A percentile compares a stretch with the other conserved stretches of the same genome.
Conservation (phyloP, 1,140 invertebrate genomes). For the Drosophila erecta region DNA sequence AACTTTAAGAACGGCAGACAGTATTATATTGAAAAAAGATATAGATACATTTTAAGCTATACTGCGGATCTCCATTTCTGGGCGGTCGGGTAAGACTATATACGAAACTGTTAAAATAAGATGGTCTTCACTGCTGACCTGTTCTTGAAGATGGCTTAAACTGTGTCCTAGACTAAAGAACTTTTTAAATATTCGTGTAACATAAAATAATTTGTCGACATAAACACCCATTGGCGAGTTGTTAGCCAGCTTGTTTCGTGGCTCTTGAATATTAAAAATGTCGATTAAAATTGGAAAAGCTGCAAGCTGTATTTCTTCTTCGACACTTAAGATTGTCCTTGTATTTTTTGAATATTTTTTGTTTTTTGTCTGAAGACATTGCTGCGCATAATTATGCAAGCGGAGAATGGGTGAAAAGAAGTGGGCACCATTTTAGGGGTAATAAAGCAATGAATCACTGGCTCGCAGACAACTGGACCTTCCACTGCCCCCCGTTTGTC, state of each 20-base stretch:
- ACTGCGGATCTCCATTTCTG: background rate
- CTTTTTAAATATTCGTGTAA: too few relatives aligned
- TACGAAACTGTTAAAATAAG: background rate
- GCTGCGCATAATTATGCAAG: conserved; percentile 82
- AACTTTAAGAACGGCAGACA: too few relatives aligned
- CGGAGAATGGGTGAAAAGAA: conserved; percentile 3
- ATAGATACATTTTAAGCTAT: background rate
- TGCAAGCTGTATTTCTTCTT: background rate
- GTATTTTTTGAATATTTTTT: background rate
- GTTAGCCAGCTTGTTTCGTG: too few relatives aligned
- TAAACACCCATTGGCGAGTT: too few relatives aligned
- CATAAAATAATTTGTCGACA: too few relatives aligned
- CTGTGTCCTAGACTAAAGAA: too few relatives aligned
- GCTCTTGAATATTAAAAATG: too few relatives aligned
- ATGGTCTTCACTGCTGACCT: background rate
- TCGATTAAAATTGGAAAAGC: too few relatives aligned
- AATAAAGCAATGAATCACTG: conserved; percentile 82
- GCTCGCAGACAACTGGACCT: conserved; percentile 31
- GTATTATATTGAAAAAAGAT: background rate
- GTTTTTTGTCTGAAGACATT: conserved; percentile 71
- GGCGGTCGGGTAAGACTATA: background rate
- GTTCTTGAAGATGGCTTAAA: background rate
- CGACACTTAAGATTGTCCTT: background rate
- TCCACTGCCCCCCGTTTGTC: background rate
- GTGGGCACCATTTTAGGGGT: conserved; percentile 56